Evolutionary conservation across 2,113 vertebrate genomes (phyloP), one percentile per base, ranked within the genome.

Genomic region (Maccullochella peelii): DNA sequence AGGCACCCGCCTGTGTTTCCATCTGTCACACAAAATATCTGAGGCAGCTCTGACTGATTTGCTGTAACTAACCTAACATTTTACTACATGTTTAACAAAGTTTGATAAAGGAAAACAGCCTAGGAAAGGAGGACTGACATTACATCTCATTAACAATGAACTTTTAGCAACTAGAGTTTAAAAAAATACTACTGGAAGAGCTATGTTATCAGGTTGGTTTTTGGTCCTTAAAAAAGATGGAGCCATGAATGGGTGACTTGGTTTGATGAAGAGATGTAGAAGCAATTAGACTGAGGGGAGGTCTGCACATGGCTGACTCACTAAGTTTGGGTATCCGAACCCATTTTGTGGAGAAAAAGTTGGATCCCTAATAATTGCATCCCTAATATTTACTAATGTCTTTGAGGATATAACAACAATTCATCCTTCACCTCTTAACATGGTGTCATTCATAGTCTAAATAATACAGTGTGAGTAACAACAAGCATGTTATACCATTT

Each of bases 21-120:
- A 90, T 89, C 85, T 92, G 91, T 89, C 78, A 85, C 66, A 81
- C 58, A 55, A 78, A 65, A 80, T 82, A 58, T 40, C 52, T 44
- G 16, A 76, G 20, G 55, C 57, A 75, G 79, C 77, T 68, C 55
- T 71, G 40, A 55, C 11, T 52, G 77, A 38, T 63, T 66, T 47
- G 16, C 47, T 70, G 16, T 11, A 70, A 62, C 52, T 47, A 47
- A 44, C 52, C 8, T 23, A n/a, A 55, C 10, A 57, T 42, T 42
- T 63, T 23, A 38, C 18, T 38, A 63, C 33, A 63, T 23, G 1
- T 38, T 63, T 20, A 58, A 38, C 3, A 20, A 63, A 11, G 61
- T 62, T 33, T 36, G 58, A 33, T 23, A 8, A 20, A 61, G 15
- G 16, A 21, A 33, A 61, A 33, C 30, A 3, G 57, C 6, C 27